Base-by-base conservation (phyloP, 2,888 invertebrate species). In the Hirtodrosophila duncani region DNA sequence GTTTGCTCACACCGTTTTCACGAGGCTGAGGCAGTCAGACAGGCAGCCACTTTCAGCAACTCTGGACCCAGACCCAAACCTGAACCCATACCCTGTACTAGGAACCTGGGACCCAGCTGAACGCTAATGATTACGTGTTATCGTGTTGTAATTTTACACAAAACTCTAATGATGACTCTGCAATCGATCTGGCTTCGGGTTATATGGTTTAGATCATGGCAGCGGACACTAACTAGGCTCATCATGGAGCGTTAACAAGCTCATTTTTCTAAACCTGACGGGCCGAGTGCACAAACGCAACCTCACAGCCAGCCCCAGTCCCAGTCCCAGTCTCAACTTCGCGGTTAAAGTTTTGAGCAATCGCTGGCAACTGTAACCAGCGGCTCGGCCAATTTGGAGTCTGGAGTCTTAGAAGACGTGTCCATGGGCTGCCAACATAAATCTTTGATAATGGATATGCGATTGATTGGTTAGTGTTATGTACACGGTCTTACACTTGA, bases 171-270 rank as follows among this genome's bases (percentile, higher is more conserved):
- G 79, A 82, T 59, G 72, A 49, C 44, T 55, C 58, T 37, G 38
- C 26, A 60, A 33, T 60, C 56, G 56, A 56, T 55, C 46, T 55
- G 56, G 81, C 81, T 80, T 46, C 63, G 64, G 80, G 80, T 81
- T 81, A 78, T 78, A 78, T 78, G 75, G 78, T 75, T 75, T 68
- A 66, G 70, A 70, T 72, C 72, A 72, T 66, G 63, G 65, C 65
- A 64, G 45, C 78, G 65, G 81, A 81, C 82, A 78, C 74, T 82
- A 81, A 81, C 81, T 78, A 59, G 64, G 60, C 81, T 82, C 82
- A 81, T 82, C 82, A 81, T 78, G 63, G 63, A 81, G 81, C 82
- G 81, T 81, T 81, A 81, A 82, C 81, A 81, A 81, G 82, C 82
- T 82, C 71, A 81, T 81, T 82, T 82, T 78, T 81, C 75, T 72